A percentile compares a stretch with the other conserved stretches of the same genome.
Evolutionary conservation across 1,140 invertebrate species (phyloP).

Genomic region (Nasonia longicornis): DNA sequence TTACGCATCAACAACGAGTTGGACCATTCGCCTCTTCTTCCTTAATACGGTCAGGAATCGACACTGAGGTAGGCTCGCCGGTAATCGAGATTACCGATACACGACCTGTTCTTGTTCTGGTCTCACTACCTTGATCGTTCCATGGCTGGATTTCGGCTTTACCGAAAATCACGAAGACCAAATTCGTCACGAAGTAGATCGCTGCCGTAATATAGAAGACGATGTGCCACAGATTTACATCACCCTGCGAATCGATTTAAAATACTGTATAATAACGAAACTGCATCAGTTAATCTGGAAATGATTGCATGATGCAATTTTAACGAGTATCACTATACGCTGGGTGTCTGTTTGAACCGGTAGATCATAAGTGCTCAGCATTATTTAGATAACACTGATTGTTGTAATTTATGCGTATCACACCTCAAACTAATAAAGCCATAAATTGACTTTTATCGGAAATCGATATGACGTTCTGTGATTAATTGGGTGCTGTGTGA

Average conservation of each 20-base stretch:
- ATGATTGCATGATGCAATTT: too few species aligned
- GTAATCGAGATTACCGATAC: constrained; percentile 35
- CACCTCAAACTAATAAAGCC: background rate
- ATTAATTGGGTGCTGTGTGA: background rate
- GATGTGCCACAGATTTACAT: background rate
- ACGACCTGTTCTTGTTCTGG: background rate
- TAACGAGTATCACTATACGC: too few species aligned
- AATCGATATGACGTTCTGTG: background rate
- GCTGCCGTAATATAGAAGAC: background rate
- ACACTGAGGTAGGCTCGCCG: constrained; percentile 24
- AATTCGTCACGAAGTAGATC: background rate
- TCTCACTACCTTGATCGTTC: constrained; percentile 58
- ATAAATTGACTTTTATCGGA: background rate
- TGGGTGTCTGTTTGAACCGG: too few species aligned
- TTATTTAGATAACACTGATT: background rate
- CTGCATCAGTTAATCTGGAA: too few species aligned
- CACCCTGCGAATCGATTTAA: background rate
- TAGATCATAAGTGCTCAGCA: background rate
- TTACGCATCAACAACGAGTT: background rate
- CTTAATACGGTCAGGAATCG: constrained; percentile 23
- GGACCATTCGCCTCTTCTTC: background rate
- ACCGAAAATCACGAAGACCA: background rate
- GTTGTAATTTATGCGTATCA: too few species aligned
- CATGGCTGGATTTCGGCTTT: background rate
- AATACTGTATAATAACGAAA: too few species aligned